Evolutionary conservation across 2,888 invertebrate genomes (phyloP).

Genomic region (Candidula unifasciata): DNA sequence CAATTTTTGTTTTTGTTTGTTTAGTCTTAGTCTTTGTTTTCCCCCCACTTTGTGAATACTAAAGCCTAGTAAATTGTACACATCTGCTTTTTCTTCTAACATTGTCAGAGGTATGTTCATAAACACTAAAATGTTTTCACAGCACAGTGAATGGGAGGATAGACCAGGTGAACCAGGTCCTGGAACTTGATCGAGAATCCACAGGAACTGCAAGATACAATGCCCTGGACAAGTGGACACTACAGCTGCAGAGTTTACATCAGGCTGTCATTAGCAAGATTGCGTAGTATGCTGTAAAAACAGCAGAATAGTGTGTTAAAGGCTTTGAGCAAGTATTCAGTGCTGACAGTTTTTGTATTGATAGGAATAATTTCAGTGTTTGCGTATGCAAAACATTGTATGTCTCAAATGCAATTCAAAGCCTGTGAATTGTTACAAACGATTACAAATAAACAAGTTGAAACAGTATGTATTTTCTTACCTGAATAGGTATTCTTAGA

Average conservation of each 20-base stretch:
- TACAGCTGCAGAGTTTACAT: conserved; percentile 91
- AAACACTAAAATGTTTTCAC: conserved; percentile 33
- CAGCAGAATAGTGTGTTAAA: conserved; percentile 9
- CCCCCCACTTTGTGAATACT: no score
- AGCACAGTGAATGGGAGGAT: conserved; percentile 81
- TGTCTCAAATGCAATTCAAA: neutral
- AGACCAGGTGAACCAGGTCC: conserved; percentile 93
- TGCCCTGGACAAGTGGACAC: conserved; percentile 97
- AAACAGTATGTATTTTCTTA: no score
- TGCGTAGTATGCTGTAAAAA: conserved; percentile 79
- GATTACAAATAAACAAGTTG: no score
- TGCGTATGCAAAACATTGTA: neutral
- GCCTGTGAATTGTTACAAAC: no score
- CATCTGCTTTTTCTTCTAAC: no score
- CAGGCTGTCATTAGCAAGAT: conserved; percentile 95
- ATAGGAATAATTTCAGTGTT: neutral
- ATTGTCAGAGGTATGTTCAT: neutral
- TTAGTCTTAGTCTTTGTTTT: no score
- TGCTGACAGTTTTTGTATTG: neutral
- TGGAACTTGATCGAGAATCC: conserved; percentile 86
- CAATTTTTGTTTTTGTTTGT: no score
- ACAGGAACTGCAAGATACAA: conserved; percentile 89
- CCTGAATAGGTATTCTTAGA: no score
- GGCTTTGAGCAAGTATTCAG: neutral
- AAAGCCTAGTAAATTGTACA: no score